Conservation (phyloP, 2,888 invertebrate species). For the Apamea sordens region DNA sequence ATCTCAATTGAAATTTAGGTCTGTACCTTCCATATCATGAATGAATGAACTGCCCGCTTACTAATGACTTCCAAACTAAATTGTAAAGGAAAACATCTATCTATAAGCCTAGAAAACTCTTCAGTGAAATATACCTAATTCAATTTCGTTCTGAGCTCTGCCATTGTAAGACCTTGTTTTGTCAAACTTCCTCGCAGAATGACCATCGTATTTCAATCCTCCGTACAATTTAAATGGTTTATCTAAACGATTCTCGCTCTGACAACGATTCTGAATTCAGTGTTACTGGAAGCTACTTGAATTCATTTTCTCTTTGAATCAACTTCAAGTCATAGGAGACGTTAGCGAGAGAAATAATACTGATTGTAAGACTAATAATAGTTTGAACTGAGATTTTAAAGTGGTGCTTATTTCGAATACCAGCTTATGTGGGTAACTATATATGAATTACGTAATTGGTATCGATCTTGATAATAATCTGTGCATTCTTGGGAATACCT, state of each 20-base stretch:
- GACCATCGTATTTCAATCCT: slow-evolving; percentile 24
- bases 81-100: slow-evolving; percentile 9
- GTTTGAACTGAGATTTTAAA: background rate
- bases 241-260: slow-evolving; percentile 5
- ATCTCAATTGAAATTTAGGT: slow-evolving; percentile 7
- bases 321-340: background rate
- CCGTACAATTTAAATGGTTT: slow-evolving; percentile 20
- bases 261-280: slow-evolving; percentile 12
- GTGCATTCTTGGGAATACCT: background rate
- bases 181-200: slow-evolving; percentile 30
- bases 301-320: slow-evolving; percentile 28
- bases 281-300: slow-evolving; percentile 17
- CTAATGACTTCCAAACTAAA: slow-evolving; percentile 37
- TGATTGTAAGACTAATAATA: background rate
- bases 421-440: too few relatives aligned
- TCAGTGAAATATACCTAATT: slow-evolving; percentile 14
- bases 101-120: slow-evolving; percentile 11
- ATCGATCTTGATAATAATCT: background rate
- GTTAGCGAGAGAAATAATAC: background rate
- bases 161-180: slow-evolving; percentile 31
- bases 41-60: slow-evolving; percentile 12
- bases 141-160: background rate
- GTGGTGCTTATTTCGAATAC: background rate
- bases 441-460: too few relatives aligned
- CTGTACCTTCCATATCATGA: slow-evolving; percentile 1